Evolutionary conservation across 2,888 invertebrate genomes (phyloP), one percentile per base, ranked within the genome.

Genomic region (Rapana venosa): DNA sequence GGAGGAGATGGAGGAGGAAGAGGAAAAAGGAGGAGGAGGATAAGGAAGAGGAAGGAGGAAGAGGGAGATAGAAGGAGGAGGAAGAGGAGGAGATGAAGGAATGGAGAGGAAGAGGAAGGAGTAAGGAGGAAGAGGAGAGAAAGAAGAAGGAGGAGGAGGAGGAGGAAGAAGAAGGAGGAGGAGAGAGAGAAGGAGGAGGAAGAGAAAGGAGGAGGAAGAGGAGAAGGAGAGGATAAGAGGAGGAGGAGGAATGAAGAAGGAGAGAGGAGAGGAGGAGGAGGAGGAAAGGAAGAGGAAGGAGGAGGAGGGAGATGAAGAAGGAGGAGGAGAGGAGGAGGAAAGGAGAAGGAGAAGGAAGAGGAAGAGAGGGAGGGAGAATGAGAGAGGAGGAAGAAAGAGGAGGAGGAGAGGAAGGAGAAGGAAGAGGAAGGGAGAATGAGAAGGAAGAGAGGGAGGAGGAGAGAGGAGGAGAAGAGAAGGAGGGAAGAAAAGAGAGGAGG

Each of bases 311-410:
- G 17, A 88, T 58, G 56, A 4, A 79, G 83, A 47, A 2, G 30
- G 66, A 35, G 1, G 35, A 36, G 30, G 35, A 83, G 56, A 26
- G 47, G 35, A 4, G 5, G 22, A 47, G 1, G 32, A 22, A 61
- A n/a, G 56, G 8, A 81, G 81, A 88, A 2, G 26, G 81, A 56
- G 22, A 79, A 47, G n/a, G 17, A 56, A 81, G 81, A 5, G 32
- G 84, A 66, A 84, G 20, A 84, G 88, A 84, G 61, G 84, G 85
- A 85, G 0, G 84, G n/a, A 58, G 81, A 70, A 35, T 35, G 47
- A 70, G 66, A 87, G 17, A 30, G 77, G 77, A 77, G 77, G 1
- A 77, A 35, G 35, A 32, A 35, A 36, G 22, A 26, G 35, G 74
- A 87, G 47, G 35, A 32, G 56, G 81, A 81, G 79, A 81, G 58